phyloP scores from a whole-genome alignment of 1,140 invertebrate genomes.

The Drosophila rufa region DNA sequence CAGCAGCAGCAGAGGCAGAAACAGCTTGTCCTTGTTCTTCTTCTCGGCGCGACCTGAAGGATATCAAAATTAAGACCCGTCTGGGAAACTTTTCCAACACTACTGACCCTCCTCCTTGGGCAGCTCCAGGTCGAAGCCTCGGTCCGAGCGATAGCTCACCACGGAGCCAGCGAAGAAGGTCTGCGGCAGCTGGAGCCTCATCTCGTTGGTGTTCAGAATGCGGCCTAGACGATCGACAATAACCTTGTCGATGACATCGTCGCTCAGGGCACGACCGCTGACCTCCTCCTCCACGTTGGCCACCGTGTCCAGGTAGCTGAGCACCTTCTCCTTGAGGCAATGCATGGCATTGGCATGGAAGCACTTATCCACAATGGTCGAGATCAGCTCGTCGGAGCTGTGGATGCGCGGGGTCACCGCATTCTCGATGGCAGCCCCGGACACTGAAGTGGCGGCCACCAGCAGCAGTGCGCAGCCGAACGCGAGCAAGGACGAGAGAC shows the following conservation, averaged over 20 bases:
- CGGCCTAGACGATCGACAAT: slow-evolving; percentile 90
- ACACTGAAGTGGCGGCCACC: slow-evolving; percentile 73
- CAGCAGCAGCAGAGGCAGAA: slow-evolving; percentile 91
- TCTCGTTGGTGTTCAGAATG: slow-evolving; percentile 90
- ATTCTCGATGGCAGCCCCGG: slow-evolving; percentile 86
- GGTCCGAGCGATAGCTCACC: slow-evolving; percentile 89
- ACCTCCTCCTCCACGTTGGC: slow-evolving; percentile 89
- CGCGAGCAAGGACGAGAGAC: slow-evolving; percentile 78
- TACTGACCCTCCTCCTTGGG: slow-evolving; percentile 86
- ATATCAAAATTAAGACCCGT: background rate
- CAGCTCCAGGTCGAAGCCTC: slow-evolving; percentile 88
- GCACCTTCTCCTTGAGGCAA: slow-evolving; percentile 90
- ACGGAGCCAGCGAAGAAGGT: slow-evolving; percentile 89
- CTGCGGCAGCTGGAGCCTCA: slow-evolving; percentile 89
- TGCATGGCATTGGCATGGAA: slow-evolving; percentile 88
- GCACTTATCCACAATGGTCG: slow-evolving; percentile 90
- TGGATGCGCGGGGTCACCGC: slow-evolving; percentile 86
- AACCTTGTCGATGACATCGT: slow-evolving; percentile 90
- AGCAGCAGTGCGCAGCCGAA: slow-evolving; percentile 83
- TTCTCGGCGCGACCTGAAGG: slow-evolving; percentile 79
- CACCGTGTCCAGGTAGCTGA: slow-evolving; percentile 90
- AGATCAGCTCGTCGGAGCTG: slow-evolving; percentile 89
- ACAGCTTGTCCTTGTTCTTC: slow-evolving; percentile 91
- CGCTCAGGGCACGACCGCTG: slow-evolving; percentile 85
- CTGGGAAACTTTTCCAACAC: slow-evolving; percentile 18